Evolutionary conservation across 2,113 vertebrate species (phyloP).

Genomic region (Calyptommatus sinebrachiatus): DNA sequence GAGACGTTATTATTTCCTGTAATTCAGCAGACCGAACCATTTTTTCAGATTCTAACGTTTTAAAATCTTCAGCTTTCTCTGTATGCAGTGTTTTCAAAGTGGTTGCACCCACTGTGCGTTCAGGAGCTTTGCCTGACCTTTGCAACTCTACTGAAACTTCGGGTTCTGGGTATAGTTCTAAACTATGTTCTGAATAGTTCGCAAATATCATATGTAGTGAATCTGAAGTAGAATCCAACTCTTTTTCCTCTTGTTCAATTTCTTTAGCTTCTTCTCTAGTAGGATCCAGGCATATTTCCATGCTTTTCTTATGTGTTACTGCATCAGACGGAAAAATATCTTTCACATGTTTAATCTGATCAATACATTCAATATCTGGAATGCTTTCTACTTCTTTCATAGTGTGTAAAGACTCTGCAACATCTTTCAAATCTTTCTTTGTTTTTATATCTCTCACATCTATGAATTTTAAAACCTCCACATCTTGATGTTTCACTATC

Average conservation of each 20-base stretch:
- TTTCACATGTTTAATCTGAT: not conserved
- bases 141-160: not conserved
- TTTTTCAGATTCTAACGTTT: not conserved
- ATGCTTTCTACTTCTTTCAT: not conserved
- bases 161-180: conserved; percentile 24
- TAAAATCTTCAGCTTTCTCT: not conserved
- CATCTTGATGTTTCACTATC: not conserved
- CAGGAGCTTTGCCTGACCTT: not conserved
- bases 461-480: not conserved
- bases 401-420: not conserved
- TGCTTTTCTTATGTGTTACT: not conserved
- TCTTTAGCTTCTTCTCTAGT: not conserved
- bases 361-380: not conserved
- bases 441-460: not conserved
- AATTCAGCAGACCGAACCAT: not conserved
- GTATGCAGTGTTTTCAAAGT: not conserved
- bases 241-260: not conserved
- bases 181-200: conserved; percentile 33
- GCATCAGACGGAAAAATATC: not conserved
- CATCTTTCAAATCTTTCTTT: not conserved
- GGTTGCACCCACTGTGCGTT: not conserved
- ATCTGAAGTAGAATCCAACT: conserved; percentile 5
- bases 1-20: not conserved
- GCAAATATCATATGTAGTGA: conserved; percentile 29
- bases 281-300: not conserved